phyloP scores from a whole-genome alignment of 2,113 vertebrate species.

The Atlantisia rogersi region DNA sequence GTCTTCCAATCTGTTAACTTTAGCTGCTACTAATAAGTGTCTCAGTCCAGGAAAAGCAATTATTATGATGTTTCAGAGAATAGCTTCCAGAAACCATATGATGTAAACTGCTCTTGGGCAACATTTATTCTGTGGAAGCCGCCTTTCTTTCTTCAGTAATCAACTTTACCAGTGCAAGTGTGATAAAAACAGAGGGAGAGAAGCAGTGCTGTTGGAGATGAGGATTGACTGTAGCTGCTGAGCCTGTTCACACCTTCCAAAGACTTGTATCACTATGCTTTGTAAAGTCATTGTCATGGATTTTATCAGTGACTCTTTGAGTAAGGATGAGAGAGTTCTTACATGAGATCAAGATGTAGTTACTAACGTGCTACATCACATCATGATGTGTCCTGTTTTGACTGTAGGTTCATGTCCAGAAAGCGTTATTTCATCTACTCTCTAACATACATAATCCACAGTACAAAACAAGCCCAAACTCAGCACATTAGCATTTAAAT shows the following conservation, averaged over 20 bases:
- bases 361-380: background rate
- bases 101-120: conserved; percentile 32
- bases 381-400: background rate
- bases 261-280: background rate
- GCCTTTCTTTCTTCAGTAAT: background rate
- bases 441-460: background rate
- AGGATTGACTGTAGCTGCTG: background rate
- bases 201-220: background rate
- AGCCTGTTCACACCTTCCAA: background rate
- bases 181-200: background rate
- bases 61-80: conserved; percentile 76
- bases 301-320: background rate
- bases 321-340: background rate
- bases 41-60: conserved; percentile 79
- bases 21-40: conserved; percentile 89
- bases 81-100: conserved; percentile 74
- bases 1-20: conserved; percentile 78
- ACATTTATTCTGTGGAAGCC: conserved; percentile 1
- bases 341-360: background rate
- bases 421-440: background rate
- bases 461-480: background rate
- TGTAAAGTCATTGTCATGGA: background rate
- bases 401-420: background rate
- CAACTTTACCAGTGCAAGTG: background rate
- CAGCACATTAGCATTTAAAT: background rate